A percentile compares a stretch with the other conserved stretches of the same genome.
phyloP scores from a whole-genome alignment of 2,888 invertebrate genomes.

The Luperina nickerlii region DNA sequence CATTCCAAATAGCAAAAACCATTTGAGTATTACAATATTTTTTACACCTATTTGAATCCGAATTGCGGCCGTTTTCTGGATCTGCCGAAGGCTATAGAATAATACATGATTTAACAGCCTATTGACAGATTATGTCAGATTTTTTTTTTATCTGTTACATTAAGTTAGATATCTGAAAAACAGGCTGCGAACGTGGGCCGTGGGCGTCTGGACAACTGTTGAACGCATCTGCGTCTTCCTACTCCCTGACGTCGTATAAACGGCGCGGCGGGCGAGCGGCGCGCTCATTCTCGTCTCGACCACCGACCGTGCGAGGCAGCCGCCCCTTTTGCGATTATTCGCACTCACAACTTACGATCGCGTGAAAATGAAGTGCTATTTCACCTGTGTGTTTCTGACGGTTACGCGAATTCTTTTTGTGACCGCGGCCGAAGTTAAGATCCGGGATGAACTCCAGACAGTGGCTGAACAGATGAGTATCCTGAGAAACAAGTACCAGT shows the following conservation, averaged over 20 bases:
- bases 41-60: neutral
- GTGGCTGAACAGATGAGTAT: conserved; percentile 78
- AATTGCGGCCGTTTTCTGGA: neutral
- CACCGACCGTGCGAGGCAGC: conserved; percentile 67
- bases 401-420: conserved; percentile 71
- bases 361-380: conserved; percentile 79
- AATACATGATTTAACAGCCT: neutral
- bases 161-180: conserved; percentile 40
- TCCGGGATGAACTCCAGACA: conserved; percentile 74
- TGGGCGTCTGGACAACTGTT: conserved; percentile 84
- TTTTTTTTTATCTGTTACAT: conserved; percentile 8
- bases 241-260: conserved; percentile 72
- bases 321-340: conserved; percentile 61
- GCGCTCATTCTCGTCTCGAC: conserved; percentile 75
- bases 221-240: conserved; percentile 84
- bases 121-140: neutral
- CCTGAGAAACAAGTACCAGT: conserved; percentile 75
- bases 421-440: conserved; percentile 71
- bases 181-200: conserved; percentile 60
- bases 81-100: neutral
- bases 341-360: conserved; percentile 57
- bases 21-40: neutral
- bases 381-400: conserved; percentile 71
- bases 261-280: conserved; percentile 63
- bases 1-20: neutral